Evolutionary conservation across 2,797 vertebrate genomes (phyloP).

Genomic region (Clangula hyemalis): DNA sequence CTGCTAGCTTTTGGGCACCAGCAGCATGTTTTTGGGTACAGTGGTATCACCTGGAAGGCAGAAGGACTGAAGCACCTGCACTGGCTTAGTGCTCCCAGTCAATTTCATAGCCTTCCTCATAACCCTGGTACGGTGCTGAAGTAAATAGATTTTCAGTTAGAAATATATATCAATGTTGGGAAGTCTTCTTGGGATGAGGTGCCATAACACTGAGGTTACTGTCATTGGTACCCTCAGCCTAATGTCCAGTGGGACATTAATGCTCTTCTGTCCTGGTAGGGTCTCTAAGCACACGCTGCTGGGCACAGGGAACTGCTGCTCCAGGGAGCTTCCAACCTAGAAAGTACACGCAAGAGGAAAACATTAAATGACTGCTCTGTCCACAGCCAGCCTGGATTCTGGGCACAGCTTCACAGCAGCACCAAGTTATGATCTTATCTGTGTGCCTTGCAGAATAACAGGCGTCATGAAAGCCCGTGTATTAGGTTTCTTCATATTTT

Average conservation of each 20-base stretch:
- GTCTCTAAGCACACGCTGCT: fast-evolving
- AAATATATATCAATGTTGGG: background rate
- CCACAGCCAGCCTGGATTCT: background rate
- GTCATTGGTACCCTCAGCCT: background rate
- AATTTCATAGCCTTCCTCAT: background rate
- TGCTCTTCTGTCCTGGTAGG: background rate
- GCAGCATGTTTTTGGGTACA: background rate
- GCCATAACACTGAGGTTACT: background rate
- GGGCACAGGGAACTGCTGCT: background rate
- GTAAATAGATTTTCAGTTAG: background rate
- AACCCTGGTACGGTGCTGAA: background rate
- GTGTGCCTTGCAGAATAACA: background rate
- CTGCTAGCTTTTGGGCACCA: background rate
- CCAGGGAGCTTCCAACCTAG: background rate
- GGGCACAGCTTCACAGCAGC: fast-evolving
- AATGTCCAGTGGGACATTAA: background rate
- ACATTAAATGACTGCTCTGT: background rate
- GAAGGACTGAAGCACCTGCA: background rate
- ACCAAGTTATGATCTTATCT: background rate
- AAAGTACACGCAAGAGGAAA: background rate
- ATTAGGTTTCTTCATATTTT: background rate
- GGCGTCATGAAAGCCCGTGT: background rate
- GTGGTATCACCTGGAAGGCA: background rate
- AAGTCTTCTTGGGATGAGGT: background rate
- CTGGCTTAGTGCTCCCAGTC: background rate